Evolutionary conservation across 2,113 vertebrate genomes (phyloP).

Genomic region (Coregonus clupeaformis): DNA sequence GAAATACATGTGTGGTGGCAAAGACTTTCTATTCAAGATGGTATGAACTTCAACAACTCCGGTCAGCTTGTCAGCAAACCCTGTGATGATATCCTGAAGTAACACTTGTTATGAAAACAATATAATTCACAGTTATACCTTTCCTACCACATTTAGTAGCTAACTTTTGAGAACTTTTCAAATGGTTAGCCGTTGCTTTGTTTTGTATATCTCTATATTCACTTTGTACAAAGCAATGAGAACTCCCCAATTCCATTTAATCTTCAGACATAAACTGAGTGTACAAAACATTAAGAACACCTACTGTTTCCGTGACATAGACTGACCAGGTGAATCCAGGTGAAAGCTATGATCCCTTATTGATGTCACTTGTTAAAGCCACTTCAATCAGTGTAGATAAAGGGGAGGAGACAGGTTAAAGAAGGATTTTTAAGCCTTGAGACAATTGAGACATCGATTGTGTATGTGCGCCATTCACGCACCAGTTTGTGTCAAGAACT

Average conservation of each 20-base stretch:
- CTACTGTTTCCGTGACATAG: too few relatives aligned
- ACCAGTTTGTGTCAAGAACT: too few relatives aligned
- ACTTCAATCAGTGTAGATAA: too few relatives aligned
- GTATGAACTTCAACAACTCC: background rate
- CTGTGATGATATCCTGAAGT: background rate
- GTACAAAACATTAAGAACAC: too few relatives aligned
- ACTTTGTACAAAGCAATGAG: background rate
- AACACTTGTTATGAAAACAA: slow-evolving; percentile 6
- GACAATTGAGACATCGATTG: too few relatives aligned
- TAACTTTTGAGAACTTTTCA: background rate
- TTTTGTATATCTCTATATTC: background rate
- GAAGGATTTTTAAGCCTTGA: too few relatives aligned
- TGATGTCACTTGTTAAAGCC: too few relatives aligned
- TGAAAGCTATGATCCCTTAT: too few relatives aligned
- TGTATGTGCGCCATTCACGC: too few relatives aligned
- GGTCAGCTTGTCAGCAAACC: background rate
- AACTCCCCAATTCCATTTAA: background rate
- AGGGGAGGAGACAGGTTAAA: too few relatives aligned
- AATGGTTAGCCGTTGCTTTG: background rate
- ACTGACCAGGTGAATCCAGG: too few relatives aligned
- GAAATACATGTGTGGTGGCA: slow-evolving; percentile 14
- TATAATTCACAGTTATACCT: slow-evolving; percentile 11
- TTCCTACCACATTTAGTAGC: background rate
- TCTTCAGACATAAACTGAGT: background rate
- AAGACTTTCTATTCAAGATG: background rate